Evolutionary conservation across 2,113 vertebrate species (phyloP).

Genomic region (Ptyas mucosa): DNA sequence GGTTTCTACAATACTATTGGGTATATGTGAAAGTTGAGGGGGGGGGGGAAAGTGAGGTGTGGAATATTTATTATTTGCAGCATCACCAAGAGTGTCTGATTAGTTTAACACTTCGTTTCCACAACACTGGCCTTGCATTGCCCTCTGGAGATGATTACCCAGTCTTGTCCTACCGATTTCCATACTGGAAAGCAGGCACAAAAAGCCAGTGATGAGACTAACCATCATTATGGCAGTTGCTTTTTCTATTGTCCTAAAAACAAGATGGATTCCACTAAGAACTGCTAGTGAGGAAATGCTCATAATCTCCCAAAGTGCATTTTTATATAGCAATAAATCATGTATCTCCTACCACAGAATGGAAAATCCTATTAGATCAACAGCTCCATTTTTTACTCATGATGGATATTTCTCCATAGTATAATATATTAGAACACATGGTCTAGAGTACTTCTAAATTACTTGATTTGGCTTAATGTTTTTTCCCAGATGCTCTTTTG

Average conservation of each 20-base stretch:
- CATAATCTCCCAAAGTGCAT: conserved; percentile 15
- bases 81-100: background rate
- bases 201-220: background rate
- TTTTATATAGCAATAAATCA: conserved; percentile 37
- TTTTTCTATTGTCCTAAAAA: background rate
- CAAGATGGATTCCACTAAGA: background rate
- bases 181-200: background rate
- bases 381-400: conserved; percentile 35
- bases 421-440: conserved; percentile 42
- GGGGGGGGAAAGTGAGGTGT: background rate
- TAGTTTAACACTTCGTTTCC: background rate
- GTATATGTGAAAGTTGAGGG: background rate
- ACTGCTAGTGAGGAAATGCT: background rate
- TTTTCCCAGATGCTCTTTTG: conserved; percentile 33
- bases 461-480: conserved; percentile 45
- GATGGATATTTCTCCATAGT: conserved; percentile 37
- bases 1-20: conserved; percentile 2
- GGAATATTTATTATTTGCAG: background rate
- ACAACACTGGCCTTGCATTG: background rate
- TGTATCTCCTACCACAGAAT: conserved; percentile 22
- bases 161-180: background rate
- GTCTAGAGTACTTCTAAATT: conserved; percentile 52
- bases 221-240: background rate
- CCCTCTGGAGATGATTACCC: background rate
- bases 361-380: conserved; percentile 52